These are phyloP conservation scores for Lophotis ruficrista DNA, from an alignment of 2,113 vertebrate species.

Conservation along the genomic window DNA sequence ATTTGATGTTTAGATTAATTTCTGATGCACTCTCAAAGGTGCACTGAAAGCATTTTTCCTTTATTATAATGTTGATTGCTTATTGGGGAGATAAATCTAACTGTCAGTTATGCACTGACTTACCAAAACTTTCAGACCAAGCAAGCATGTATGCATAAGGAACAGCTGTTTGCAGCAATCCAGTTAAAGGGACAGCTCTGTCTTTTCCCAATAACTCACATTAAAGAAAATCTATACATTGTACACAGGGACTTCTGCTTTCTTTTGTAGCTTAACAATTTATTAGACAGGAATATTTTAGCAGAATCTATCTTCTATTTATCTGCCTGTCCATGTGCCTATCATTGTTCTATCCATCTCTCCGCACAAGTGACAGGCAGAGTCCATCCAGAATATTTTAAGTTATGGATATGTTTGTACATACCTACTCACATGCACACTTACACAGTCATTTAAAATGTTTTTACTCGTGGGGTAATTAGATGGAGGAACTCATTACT, in stretches of 20 bases:
- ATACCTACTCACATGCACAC: background rate
- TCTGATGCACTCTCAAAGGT: conserved; percentile 79
- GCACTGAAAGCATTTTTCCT: conserved; percentile 79
- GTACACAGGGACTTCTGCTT: background rate
- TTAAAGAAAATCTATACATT: conserved; percentile 31
- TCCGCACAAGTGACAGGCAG: background rate
- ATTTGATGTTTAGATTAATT: conserved; percentile 82
- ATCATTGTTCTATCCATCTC: background rate
- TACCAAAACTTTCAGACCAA: conserved; percentile 74
- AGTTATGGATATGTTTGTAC: background rate
- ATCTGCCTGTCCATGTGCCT: background rate
- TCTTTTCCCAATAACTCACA: conserved; percentile 15
- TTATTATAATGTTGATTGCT: conserved; percentile 80
- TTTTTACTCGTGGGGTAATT: background rate
- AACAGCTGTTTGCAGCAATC: conserved; percentile 58
- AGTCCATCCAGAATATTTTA: background rate
- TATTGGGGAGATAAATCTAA: conserved; percentile 80
- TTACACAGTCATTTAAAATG: background rate
- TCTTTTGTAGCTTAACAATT: conserved; percentile 28
- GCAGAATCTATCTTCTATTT: conserved; percentile 14
- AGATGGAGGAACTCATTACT: background rate
- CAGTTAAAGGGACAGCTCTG: conserved; percentile 57
- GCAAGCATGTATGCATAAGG: conserved; percentile 70
- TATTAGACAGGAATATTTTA: background rate
- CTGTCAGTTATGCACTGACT: conserved; percentile 77